Evolutionary conservation across 2,113 vertebrate species (phyloP), one percentile per base, ranked within the genome.

Genomic region (Hyla sarda): DNA sequence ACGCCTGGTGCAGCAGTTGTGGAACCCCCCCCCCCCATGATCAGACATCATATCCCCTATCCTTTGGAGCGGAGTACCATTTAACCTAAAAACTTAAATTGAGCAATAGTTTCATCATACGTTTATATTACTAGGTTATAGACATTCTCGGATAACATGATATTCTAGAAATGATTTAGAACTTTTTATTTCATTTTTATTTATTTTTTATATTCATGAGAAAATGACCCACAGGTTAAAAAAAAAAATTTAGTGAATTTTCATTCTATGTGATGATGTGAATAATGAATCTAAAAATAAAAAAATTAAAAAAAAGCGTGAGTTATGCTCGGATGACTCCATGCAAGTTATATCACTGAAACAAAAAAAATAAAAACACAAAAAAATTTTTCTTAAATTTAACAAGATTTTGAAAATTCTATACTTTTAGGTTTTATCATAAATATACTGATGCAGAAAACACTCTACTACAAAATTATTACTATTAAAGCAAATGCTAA

Each of bases 321-420:
- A 19, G 1, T 32, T 30, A 19, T 54, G 25, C 32, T 76, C 21
- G 5, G 16, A 25, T 62, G 21, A 78, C 23, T 12, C 21, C 76
- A 78, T 78, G 76, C 76, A 78, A 78, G 48, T 77, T 77, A 50
- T 48, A 56, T 21, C n/a, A 37, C n/a, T 58, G 2, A 28, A 60
- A 81, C 37, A 17, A 1, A 81, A 47, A 34, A 14, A 58, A 12
- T 1, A 25, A 11, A 74, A 30, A 60, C 54, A 23, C 11, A 62
- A 62, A 41, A 60, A 23, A 76, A 50, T 48, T 37, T 23, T 79
- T 62, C 30, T 60, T n/a, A 25, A 28, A 76, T 28, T 13, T 2
- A 76, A 52, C 25, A 76, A 47, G 37, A 48, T 75, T 74, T 74
- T 8, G 16, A 74, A 76, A 52, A 62, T 60, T 60, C 56, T 25